Evolutionary conservation across 2,888 invertebrate genomes (phyloP).

Genomic region (Hemithea aestivaria): DNA sequence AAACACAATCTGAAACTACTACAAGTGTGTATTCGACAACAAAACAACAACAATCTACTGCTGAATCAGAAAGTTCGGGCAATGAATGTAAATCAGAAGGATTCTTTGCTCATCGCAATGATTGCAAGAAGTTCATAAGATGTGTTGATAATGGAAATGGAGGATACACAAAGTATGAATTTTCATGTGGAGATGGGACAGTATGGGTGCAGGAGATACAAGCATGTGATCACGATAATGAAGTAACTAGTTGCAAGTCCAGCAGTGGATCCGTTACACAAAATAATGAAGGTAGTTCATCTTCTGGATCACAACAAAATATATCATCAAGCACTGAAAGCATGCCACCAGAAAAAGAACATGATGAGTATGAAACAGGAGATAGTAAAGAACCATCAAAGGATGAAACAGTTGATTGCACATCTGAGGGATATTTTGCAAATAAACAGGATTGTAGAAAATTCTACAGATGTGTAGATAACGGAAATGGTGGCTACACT

Average conservation of each 20-base stretch:
- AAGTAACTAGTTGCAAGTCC: constrained; percentile 35
- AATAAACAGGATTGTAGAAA: constrained; percentile 66
- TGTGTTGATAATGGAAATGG: constrained; percentile 78
- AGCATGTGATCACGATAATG: constrained; percentile 69
- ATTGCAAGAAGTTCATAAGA: constrained; percentile 87
- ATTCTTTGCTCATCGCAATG: constrained; percentile 82
- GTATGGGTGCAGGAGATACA: constrained; percentile 83
- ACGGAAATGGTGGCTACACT: constrained; percentile 61
- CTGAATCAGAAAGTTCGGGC: constrained; percentile 22
- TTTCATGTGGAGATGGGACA: constrained; percentile 82
- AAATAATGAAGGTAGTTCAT: constrained; percentile 21
- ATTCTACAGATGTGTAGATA: constrained; percentile 72
- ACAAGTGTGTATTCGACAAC: constrained; percentile 20
- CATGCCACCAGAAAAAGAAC: constrained; percentile 28
- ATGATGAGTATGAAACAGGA: constrained; percentile 34
- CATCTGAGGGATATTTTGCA: constrained; percentile 67
- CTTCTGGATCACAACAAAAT: constrained; percentile 18
- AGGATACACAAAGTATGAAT: constrained; percentile 76
- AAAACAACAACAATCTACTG: constrained; percentile 14
- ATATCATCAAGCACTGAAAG: constrained; percentile 26
- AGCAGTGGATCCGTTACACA: constrained; percentile 33
- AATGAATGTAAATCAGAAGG: constrained; percentile 80
- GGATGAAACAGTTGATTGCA: constrained; percentile 41
- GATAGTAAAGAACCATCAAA: constrained; percentile 27
- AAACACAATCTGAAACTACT: constrained; percentile 12